Conservation (phyloP, 2,113 vertebrate genomes). For the Petaurus breviceps region DNA sequence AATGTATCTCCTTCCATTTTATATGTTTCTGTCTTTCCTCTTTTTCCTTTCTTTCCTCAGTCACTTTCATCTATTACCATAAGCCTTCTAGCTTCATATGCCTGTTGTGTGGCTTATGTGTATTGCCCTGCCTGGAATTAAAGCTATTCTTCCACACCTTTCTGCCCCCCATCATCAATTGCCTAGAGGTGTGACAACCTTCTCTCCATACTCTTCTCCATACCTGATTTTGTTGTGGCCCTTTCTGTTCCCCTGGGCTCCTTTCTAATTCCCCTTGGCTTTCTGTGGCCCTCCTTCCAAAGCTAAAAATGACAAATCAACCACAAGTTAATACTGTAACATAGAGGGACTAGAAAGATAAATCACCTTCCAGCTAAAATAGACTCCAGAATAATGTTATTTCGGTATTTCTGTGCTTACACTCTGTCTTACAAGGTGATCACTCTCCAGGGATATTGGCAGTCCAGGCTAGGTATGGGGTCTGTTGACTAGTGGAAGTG, state of each 20-base stretch:
- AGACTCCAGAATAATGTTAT: background rate
- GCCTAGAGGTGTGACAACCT: background rate
- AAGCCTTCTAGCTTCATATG: background rate
- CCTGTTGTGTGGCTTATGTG: background rate
- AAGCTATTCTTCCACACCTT: background rate
- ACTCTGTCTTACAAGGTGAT: background rate
- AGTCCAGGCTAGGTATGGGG: background rate
- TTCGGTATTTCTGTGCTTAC: background rate
- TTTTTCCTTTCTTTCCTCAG: background rate
- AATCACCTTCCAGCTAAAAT: background rate
- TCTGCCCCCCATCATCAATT: background rate
- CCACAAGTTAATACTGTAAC: background rate
- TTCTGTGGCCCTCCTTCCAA: background rate
- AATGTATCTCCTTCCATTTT: background rate
- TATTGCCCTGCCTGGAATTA: background rate
- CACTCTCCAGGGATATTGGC: background rate
- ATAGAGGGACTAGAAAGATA: background rate
- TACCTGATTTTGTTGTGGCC: background rate
- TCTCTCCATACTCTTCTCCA: background rate
- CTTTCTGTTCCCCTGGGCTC: background rate
- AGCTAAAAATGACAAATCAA: background rate
- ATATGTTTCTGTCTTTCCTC: background rate
- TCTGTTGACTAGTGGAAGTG: background rate
- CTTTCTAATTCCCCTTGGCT: background rate
- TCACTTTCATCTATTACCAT: background rate